phyloP scores from a whole-genome alignment of 2,113 vertebrate species.

The Syngnathus scovelli region DNA sequence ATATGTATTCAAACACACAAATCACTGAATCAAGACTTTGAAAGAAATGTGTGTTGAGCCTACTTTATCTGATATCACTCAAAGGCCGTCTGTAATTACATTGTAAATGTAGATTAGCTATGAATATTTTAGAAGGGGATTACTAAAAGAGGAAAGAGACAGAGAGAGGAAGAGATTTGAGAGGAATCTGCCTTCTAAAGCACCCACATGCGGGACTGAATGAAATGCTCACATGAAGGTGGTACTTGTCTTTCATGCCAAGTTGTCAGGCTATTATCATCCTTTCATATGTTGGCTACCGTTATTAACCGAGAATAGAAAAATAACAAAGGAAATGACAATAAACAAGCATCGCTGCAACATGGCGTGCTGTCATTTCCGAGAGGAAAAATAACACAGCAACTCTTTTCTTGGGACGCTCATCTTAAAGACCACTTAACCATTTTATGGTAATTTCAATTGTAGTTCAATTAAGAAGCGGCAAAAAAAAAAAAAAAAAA shows the following conservation, averaged over 20 bases:
- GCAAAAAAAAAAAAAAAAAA: conserved; percentile 58
- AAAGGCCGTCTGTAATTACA: conserved; percentile 68
- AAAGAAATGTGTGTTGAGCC: conserved; percentile 36
- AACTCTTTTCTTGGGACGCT: conserved; percentile 63
- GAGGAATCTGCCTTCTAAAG: conserved; percentile 53
- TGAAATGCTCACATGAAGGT: conserved; percentile 67
- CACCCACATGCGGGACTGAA: conserved; percentile 60
- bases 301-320: conserved; percentile 61
- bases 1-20: conserved; percentile 43
- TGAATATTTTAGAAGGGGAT: conserved; percentile 73
- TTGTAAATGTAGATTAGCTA: conserved; percentile 71
- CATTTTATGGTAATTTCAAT: conserved; percentile 74
- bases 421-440: conserved; percentile 39
- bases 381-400: conserved; percentile 38
- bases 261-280: conserved; percentile 75
- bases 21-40: conserved; percentile 56
- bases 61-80: conserved; percentile 63
- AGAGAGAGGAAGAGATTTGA: conserved; percentile 36
- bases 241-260: conserved; percentile 58
- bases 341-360: conserved; percentile 63
- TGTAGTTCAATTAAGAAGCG: conserved; percentile 61
- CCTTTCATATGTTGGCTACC: conserved; percentile 68
- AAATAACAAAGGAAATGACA: conserved; percentile 37
- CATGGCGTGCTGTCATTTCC: conserved; percentile 56
- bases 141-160: conserved; percentile 66